These are phyloP conservation scores for Aplocera efformata DNA, from an alignment of 2,888 invertebrate genomes.

Conservation along the genomic window DNA sequence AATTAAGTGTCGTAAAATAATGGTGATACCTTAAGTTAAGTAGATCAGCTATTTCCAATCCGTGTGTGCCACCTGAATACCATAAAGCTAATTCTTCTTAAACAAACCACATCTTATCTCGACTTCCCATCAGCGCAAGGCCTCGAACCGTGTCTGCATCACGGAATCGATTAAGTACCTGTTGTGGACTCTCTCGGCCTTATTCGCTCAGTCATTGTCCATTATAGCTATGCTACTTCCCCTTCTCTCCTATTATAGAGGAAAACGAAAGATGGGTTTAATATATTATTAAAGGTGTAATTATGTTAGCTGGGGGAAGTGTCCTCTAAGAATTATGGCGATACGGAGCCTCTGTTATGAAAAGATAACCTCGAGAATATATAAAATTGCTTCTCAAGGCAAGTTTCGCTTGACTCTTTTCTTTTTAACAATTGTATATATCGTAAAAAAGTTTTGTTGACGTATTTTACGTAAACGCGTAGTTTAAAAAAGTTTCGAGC, in stretches of 20 bases:
- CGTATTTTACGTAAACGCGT: no score
- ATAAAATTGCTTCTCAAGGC: no score
- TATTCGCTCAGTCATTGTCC: slow-evolving; percentile 33
- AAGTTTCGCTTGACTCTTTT: no score
- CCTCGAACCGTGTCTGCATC: slow-evolving; percentile 26
- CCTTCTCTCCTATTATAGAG: slow-evolving; percentile 14
- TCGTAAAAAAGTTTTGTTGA: no score
- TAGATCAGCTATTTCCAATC: no score
- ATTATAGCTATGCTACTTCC: slow-evolving; percentile 20
- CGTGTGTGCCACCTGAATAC: no score
- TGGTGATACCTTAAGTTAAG: no score
- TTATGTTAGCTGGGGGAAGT: slow-evolving; percentile 21
- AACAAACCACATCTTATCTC: slow-evolving; percentile 20
- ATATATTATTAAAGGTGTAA: slow-evolving; percentile 25
- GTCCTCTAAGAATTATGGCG: slow-evolving; percentile 19
- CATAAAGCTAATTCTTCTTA: no score
- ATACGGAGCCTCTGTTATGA: slow-evolving; percentile 21
- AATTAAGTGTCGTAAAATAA: no score
- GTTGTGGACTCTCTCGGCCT: slow-evolving; percentile 21
- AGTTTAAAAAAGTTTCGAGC: no score
- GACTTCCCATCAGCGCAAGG: slow-evolving; percentile 23
- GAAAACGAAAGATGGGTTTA: slow-evolving; percentile 23
- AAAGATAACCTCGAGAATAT: slow-evolving; percentile 8
- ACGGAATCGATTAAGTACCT: slow-evolving; percentile 30
- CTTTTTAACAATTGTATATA: no score